A percentile compares a stretch with the other conserved stretches of the same genome.
These are phyloP conservation scores for Picathartes gymnocephalus DNA, from an alignment of 2,113 vertebrate genomes.

Conservation along the genomic window DNA sequence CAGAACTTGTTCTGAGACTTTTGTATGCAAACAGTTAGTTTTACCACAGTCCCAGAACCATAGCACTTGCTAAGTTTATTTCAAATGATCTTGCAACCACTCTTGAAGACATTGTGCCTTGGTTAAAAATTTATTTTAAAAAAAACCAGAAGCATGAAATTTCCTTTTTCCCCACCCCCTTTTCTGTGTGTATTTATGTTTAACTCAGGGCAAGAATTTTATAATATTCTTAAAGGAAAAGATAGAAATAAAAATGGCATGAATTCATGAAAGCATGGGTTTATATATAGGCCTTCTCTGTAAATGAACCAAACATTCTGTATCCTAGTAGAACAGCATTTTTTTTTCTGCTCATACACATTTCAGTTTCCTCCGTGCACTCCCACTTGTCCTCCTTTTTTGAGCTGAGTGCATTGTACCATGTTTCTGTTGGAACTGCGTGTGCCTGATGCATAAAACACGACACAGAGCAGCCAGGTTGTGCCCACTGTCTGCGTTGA, in stretches of 20 bases:
- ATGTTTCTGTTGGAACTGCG: neutral
- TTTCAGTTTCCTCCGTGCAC: neutral
- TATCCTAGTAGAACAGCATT: slow-evolving; percentile 15
- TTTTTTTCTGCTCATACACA: neutral
- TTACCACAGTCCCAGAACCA: slow-evolving; percentile 47
- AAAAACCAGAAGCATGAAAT: neutral
- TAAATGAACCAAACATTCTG: slow-evolving; percentile 25
- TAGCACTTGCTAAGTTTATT: slow-evolving; percentile 39
- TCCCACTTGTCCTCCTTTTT: neutral
- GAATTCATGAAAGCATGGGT: slow-evolving; percentile 46
- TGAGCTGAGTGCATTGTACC: neutral
- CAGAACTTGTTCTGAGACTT: slow-evolving; percentile 50
- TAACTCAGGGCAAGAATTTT: slow-evolving; percentile 60
- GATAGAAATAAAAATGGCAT: slow-evolving; percentile 39
- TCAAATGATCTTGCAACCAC: slow-evolving; percentile 29
- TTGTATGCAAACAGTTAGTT: slow-evolving; percentile 56
- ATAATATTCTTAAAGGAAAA: slow-evolving; percentile 48
- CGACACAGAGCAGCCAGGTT: neutral
- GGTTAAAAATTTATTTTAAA: slow-evolving; percentile 7
- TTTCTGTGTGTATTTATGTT: slow-evolving; percentile 52
- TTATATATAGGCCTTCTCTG: slow-evolving; percentile 8
- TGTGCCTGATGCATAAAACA: slow-evolving; percentile 8
- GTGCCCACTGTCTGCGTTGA: neutral
- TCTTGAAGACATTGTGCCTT: slow-evolving; percentile 58
- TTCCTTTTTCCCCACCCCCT: neutral